Conservation (phyloP, 2,797 vertebrate species). For the Typhlichthys eigenmanni region DNA sequence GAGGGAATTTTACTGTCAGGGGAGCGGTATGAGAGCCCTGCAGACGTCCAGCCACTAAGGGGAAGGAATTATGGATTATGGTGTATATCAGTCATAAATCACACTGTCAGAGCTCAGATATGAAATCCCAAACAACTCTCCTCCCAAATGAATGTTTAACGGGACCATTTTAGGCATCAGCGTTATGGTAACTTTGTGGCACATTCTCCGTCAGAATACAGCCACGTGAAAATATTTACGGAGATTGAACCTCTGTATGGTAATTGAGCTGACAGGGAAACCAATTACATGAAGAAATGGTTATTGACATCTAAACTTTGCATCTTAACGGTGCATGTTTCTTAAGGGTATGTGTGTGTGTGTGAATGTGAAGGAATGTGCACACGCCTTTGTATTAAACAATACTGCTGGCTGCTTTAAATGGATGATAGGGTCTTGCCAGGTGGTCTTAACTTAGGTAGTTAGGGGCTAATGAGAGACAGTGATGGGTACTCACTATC, state of each 20-base stretch:
- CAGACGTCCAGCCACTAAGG: conserved; percentile 36
- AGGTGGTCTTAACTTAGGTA: conserved; percentile 75
- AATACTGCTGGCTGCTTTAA: conserved; percentile 45
- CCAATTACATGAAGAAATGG: conserved; percentile 43
- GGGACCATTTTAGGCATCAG: conserved; percentile 30
- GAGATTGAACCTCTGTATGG: conserved; percentile 22
- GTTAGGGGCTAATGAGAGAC: conserved; percentile 79
- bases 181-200: conserved; percentile 29
- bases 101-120: conserved; percentile 45
- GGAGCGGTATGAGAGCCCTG: conserved; percentile 28
- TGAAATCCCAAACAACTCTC: conserved; percentile 21
- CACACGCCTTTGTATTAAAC: conserved; percentile 12
- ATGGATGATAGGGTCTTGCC: conserved; percentile 70
- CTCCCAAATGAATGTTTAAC: conserved; percentile 21
- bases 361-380: background rate
- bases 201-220: conserved; percentile 41
- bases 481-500: conserved; percentile 85
- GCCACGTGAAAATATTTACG: conserved; percentile 42
- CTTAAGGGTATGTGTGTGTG: conserved; percentile 3
- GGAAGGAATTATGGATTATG: conserved; percentile 56
- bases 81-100: conserved; percentile 62
- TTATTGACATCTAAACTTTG: conserved; percentile 41
- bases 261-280: conserved; percentile 45
- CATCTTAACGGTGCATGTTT: conserved; percentile 22
- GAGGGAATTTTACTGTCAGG: conserved; percentile 49